Conservation (phyloP, 2,797 vertebrate species). For the Pangasius larnaudii region DNA sequence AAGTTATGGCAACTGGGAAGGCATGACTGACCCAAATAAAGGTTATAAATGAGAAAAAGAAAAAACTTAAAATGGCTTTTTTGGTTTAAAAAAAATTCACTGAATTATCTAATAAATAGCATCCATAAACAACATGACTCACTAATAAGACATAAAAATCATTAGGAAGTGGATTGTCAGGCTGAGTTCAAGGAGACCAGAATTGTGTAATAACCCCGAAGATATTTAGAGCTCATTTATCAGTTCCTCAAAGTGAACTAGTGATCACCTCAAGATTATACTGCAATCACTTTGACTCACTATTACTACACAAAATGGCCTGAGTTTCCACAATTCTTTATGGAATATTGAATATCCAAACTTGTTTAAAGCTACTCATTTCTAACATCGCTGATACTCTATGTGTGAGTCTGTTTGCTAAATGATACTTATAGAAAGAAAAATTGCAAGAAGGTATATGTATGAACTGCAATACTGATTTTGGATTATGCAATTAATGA, state of each 20-base stretch:
- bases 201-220: not conserved
- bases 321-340: not conserved
- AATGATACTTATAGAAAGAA: not conserved
- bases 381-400: not conserved
- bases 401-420: not conserved
- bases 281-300: too few relatives aligned
- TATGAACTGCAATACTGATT: not conserved
- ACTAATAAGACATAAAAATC: not conserved
- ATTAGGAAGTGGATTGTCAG: not conserved
- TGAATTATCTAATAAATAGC: not conserved
- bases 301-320: not conserved
- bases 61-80: not conserved
- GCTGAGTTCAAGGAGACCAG: not conserved
- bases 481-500: not conserved
- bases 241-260: not conserved
- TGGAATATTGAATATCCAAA: not conserved
- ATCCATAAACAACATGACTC: not conserved
- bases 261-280: not conserved
- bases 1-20: constrained; percentile 13
- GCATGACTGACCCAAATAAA: not conserved
- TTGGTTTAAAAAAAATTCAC: not conserved
- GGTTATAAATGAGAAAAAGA: not conserved
- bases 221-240: not conserved
- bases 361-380: not conserved
- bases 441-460: not conserved